Conservation (phyloP, 1,140 invertebrate species). For the Hycleus cichorii region DNA sequence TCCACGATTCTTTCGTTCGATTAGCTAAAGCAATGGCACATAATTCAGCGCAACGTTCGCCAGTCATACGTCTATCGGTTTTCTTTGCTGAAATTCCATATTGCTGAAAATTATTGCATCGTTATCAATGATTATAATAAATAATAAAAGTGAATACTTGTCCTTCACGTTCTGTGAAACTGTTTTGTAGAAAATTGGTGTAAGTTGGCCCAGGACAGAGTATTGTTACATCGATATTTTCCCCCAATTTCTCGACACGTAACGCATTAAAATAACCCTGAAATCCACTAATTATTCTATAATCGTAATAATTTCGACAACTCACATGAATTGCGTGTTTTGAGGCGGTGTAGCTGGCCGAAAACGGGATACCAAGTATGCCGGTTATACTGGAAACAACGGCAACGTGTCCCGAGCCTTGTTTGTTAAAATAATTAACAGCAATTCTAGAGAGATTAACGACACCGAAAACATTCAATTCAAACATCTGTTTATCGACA, state of each 20-base stretch:
- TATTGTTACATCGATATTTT: slow-evolving; percentile 59
- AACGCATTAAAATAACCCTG: slow-evolving; percentile 66
- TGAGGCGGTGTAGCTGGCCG: slow-evolving; percentile 67
- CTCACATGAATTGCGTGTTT: slow-evolving; percentile 76
- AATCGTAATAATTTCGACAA: no score
- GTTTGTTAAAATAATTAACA: slow-evolving; percentile 56
- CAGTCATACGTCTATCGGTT: slow-evolving; percentile 55
- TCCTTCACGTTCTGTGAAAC: slow-evolving; percentile 59
- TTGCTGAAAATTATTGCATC: slow-evolving; percentile 41
- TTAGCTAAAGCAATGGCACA: slow-evolving; percentile 71
- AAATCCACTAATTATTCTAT: slow-evolving; percentile 14
- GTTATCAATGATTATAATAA: background rate
- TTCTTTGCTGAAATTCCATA: slow-evolving; percentile 46
- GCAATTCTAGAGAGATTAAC: slow-evolving; percentile 63
- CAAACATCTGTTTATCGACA: slow-evolving; percentile 73
- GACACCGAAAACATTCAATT: slow-evolving; percentile 73
- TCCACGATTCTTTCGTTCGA: slow-evolving; percentile 69
- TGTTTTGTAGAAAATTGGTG: slow-evolving; percentile 62
- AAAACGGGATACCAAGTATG: slow-evolving; percentile 60
- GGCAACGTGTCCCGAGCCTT: slow-evolving; percentile 58
- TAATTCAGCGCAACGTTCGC: slow-evolving; percentile 64
- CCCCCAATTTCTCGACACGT: slow-evolving; percentile 52
- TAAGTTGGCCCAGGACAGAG: slow-evolving; percentile 70
- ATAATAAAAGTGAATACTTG: slow-evolving; percentile 42
- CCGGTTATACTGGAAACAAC: slow-evolving; percentile 69